phyloP scores from a whole-genome alignment of 53 echinoderm and acorn worm species.

The Echinarachnius parma region DNA sequence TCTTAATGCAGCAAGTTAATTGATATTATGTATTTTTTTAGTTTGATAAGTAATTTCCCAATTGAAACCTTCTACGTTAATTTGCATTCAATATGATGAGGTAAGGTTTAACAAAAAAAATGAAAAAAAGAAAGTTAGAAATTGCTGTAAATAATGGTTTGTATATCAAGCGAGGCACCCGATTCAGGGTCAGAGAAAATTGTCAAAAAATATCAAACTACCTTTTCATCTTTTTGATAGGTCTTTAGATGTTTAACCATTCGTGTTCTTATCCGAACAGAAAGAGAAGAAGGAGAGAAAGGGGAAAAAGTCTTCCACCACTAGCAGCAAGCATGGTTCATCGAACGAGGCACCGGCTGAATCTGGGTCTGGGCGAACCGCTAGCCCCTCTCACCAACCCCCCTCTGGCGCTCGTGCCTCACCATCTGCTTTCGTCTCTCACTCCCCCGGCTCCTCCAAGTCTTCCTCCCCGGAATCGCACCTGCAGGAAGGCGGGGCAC shows the following conservation, averaged over 20 bases:
- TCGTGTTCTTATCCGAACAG: slow-evolving; percentile 22
- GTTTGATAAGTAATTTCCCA: too few species aligned
- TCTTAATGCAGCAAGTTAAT: too few species aligned
- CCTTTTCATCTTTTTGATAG: neutral
- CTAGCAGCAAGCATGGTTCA: slow-evolving; percentile 18
- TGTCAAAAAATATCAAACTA: too few species aligned
- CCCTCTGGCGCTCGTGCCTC: neutral
- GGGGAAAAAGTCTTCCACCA: slow-evolving; percentile 22
- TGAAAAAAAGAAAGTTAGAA: too few species aligned
- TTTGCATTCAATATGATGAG: too few species aligned
- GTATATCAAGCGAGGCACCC: too few species aligned
- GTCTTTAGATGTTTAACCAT: neutral
- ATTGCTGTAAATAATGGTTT: too few species aligned
- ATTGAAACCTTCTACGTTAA: too few species aligned
- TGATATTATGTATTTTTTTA: too few species aligned
- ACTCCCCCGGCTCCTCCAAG: slow-evolving; percentile 39
- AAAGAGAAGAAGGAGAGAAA: slow-evolving; percentile 69
- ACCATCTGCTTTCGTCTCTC: neutral
- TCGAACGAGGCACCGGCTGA: slow-evolving; percentile 25
- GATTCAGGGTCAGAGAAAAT: too few species aligned
- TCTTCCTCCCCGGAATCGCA: slow-evolving; percentile 17
- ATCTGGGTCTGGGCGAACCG: slow-evolving; percentile 18
- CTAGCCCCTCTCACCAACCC: neutral
- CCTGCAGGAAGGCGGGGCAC: slow-evolving; percentile 29
- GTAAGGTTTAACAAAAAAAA: too few species aligned